Percentiles rank a stretch among this genome's conserved stretches.
Evolutionary conservation across 2,797 vertebrate species (phyloP).

Genomic region (Dipus sagitta): DNA sequence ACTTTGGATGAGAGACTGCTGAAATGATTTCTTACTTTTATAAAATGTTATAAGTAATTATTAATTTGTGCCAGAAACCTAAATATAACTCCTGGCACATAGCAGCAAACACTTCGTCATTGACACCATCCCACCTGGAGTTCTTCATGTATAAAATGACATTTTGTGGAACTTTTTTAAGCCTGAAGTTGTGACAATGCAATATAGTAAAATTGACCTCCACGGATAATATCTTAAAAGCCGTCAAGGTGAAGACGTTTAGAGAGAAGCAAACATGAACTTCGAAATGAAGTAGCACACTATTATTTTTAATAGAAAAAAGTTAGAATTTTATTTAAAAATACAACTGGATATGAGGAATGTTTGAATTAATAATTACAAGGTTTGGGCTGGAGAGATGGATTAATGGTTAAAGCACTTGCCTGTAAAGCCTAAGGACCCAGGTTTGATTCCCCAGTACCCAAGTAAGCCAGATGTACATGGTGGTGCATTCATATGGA

Average conservation of each 20-base stretch:
- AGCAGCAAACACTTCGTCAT: slow-evolving; percentile 63
- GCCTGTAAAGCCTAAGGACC: no score
- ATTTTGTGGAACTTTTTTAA: slow-evolving; percentile 59
- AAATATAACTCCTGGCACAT: slow-evolving; percentile 67
- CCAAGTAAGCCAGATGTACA: no score
- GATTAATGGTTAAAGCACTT: no score
- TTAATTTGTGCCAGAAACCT: slow-evolving; percentile 67
- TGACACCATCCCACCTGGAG: slow-evolving; percentile 56
- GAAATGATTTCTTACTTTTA: slow-evolving; percentile 66
- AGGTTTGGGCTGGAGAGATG: no score
- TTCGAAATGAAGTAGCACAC: slow-evolving; percentile 49
- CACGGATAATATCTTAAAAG: slow-evolving; percentile 49
- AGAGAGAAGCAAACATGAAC: slow-evolving; percentile 35
- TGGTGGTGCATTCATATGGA: no score
- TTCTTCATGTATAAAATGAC: slow-evolving; percentile 61
- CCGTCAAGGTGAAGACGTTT: slow-evolving; percentile 30
- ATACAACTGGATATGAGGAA: neutral
- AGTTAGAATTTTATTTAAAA: slow-evolving; percentile 40
- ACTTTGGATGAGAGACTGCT: slow-evolving; percentile 51
- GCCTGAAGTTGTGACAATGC: slow-evolving; percentile 53
- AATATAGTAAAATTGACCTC: slow-evolving; percentile 66
- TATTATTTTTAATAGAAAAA: slow-evolving; percentile 47
- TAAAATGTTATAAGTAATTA: slow-evolving; percentile 74
- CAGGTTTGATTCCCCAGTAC: no score
- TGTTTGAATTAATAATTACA: slow-evolving; percentile 13